These are phyloP conservation scores for Nothobranchius furzeri DNA, from an alignment of 2,113 vertebrate genomes.

Conservation along the genomic window DNA sequence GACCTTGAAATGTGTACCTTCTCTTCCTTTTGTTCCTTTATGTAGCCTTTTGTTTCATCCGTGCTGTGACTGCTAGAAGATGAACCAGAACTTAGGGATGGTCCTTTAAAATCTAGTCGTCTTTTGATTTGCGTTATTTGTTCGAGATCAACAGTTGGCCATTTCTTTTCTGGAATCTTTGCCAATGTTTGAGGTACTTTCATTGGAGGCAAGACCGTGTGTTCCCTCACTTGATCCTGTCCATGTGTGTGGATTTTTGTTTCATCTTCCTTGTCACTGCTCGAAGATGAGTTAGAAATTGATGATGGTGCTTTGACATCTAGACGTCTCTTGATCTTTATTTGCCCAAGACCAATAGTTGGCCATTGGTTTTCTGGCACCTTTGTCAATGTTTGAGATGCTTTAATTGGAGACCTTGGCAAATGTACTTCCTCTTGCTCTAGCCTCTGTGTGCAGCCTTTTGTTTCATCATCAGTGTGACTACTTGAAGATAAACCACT, in stretches of 20 bases:
- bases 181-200: slow-evolving; percentile 4
- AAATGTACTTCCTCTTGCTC: neutral
- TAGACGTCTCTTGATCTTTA: neutral
- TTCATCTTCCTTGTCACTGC: slow-evolving; percentile 31
- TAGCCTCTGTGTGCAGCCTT: too few species aligned
- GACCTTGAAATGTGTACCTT: neutral
- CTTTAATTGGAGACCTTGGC: neutral
- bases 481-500: neutral
- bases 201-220: neutral
- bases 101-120: slow-evolving; percentile 33
- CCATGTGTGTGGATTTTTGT: neutral
- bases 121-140: slow-evolving; percentile 6
- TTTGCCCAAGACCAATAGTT: neutral
- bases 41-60: slow-evolving; percentile 6
- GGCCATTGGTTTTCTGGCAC: slow-evolving; percentile 15
- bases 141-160: slow-evolving; percentile 20
- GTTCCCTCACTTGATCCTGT: neutral
- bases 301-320: neutral
- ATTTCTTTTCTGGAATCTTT: slow-evolving; percentile 1
- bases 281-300: slow-evolving; percentile 20
- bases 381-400: neutral
- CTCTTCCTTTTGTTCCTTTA: neutral
- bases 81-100: neutral
- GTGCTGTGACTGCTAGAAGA: slow-evolving; percentile 41
- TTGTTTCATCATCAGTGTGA: neutral